Conservation (phyloP, 2,888 invertebrate species). For the Drosophila parthenogenetica region DNA sequence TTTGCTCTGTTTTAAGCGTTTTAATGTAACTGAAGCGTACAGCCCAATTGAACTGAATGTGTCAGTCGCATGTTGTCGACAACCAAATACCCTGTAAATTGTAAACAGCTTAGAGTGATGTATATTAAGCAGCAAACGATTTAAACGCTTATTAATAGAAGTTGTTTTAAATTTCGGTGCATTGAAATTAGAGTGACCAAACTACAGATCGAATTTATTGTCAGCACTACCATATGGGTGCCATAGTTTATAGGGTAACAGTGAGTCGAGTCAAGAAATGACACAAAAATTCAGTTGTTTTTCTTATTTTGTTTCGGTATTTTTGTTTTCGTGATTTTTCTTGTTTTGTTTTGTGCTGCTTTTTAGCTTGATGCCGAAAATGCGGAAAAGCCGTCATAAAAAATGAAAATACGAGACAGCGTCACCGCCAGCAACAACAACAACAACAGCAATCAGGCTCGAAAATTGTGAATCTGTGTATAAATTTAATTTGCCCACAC, state of each 20-base stretch:
- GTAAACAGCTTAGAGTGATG: not conserved
- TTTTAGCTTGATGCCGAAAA: conserved; percentile 62
- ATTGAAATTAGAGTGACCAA: not conserved
- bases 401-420: conserved; percentile 58
- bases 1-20: conserved; percentile 2
- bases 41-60: conserved; percentile 39
- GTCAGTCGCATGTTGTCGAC: conserved; percentile 51
- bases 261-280: not conserved
- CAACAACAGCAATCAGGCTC: conserved; percentile 39
- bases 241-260: conserved; percentile 14
- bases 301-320: conserved; percentile 10
- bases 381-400: conserved; percentile 74
- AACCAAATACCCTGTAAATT: conserved; percentile 28
- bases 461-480: conserved; percentile 72
- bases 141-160: no score
- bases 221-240: no score
- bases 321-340: conserved; percentile 9
- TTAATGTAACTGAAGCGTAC: conserved; percentile 24
- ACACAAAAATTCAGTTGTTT: conserved; percentile 2
- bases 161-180: no score
- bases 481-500: conserved; percentile 72
- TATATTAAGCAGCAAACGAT: not conserved
- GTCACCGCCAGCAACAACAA: conserved; percentile 28
- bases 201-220: not conserved
- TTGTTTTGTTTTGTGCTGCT: conserved; percentile 36